Base-by-base conservation (phyloP, 2,113 vertebrate genomes). In the Centropristis striata region DNA sequence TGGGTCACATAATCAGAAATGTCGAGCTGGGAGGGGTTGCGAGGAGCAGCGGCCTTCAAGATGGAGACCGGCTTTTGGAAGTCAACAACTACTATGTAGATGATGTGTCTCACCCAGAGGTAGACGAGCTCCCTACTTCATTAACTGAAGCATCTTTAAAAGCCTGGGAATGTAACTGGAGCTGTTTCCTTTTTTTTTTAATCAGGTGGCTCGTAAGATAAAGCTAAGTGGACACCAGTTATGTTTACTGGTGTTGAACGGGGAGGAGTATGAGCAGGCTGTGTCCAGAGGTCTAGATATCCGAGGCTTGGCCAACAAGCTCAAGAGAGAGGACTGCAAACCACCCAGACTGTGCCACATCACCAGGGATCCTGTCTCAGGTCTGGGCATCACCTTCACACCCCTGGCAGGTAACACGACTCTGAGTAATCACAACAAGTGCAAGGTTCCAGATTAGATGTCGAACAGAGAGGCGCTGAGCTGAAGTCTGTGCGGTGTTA, bases 31-130 rank as follows among this genome's bases (percentile, higher is more conserved):
- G 93, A 1, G 95, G 96, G 8, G 83, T 94, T 46, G 97, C 96
- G 8, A 94, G 95, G 80, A 83, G 76, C 44, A 92, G 94, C 27
- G 97, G 98, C 23, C 95, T 98, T 58, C 92, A 51, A 69, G 94
- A 96, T 0, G 96, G 97, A 36, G 97, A 99, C 88, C 88, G 95
- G 15, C 94, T 99, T 28, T 94, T 99, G 23, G 96, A 96, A 23
- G 95, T 99, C 88, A 98, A 98, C 37, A 92, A 89, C 51, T 80
- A 79, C 5, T 93, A 90, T 0, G 95, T 98, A 65, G 96, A 96
- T 25, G 78, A 95, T 7, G 53, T 96, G 59, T 88, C 95, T 53
- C 95, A 96, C 46, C 2, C 3, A 0, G 91, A 86, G 94, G 98
- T 98, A 90, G 93, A 63, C 3, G 12, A 75, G 14, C 8, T 15